Evolutionary conservation across 2,888 invertebrate genomes (phyloP).

Genomic region (Netelia fuscicornis): DNA sequence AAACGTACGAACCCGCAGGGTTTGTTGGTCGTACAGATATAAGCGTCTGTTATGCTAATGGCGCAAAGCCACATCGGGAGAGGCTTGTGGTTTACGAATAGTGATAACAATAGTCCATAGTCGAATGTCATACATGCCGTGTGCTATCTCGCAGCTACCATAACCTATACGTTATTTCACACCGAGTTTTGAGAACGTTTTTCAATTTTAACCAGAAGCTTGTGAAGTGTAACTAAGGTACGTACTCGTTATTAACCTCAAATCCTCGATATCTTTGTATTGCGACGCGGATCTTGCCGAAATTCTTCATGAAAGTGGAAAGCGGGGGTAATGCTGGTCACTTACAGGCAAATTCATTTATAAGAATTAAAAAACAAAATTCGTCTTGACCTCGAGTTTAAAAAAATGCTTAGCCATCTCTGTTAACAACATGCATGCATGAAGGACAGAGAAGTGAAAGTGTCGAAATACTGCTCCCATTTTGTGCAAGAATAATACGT

Average conservation of each 20-base stretch:
- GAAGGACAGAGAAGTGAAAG: background rate
- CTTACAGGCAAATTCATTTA: background rate
- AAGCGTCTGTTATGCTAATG: slow-evolving; percentile 70
- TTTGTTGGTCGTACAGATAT: slow-evolving; percentile 41
- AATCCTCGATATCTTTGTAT: background rate
- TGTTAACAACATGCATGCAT: background rate
- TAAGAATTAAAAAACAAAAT: background rate
- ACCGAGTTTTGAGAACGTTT: slow-evolving; percentile 19
- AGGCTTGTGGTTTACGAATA: slow-evolving; percentile 47
- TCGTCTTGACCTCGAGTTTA: background rate
- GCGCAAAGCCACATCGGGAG: slow-evolving; percentile 36
- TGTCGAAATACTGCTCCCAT: background rate
- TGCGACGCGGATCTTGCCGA: background rate
- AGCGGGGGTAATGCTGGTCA: background rate
- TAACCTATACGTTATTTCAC: slow-evolving; percentile 40
- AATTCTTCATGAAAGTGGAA: background rate
- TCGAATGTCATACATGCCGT: slow-evolving; percentile 33
- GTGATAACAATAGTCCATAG: slow-evolving; percentile 21
- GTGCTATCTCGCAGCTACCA: slow-evolving; percentile 15
- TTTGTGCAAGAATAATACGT: background rate
- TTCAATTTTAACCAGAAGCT: background rate
- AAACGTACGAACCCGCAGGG: slow-evolving; percentile 47
- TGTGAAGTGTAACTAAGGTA: background rate
- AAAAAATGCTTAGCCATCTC: background rate
- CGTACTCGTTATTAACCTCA: background rate